Evolutionary conservation across 2,797 vertebrate genomes (phyloP), one percentile per base, ranked within the genome.

Genomic region (Cuculus canorus): DNA sequence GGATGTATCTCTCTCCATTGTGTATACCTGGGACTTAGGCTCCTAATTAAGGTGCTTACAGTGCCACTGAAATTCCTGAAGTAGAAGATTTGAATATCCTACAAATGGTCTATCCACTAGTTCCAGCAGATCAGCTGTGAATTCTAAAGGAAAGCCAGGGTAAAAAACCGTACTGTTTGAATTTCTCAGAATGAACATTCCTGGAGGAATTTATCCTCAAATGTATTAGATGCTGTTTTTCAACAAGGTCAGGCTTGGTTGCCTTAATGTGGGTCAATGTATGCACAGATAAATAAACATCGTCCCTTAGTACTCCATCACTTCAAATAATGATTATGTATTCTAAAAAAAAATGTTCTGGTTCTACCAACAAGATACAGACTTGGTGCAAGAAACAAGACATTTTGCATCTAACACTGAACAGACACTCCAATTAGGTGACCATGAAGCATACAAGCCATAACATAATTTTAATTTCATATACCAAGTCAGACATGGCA

Each of bases 311-410:
- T 35, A 32, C 50, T 61, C n/a, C 37, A 56, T 56, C 22, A 7
- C 30, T 85, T 78, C 2, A 25, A 89, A 50, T 5, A 73, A 68
- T 3, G 5, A n/a, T 5, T 32, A 17, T 53, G 69, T 28, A 32
- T 82, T 48, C 53, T 2, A 0, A 0, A 17, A 0, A 17, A 86
- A 54, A 57, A 39, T 0, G 2, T 11, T 4, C 30, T 71, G 13
- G 3, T 45, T 68, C 37, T 81, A 61, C 76, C 59, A 16, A 27
- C 10, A 16, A 64, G 53, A 28, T 45, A 50, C 30, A 81, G 93
- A 35, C 27, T 11, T 16, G 32, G 30, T 22, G 84, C 7, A 65
- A 85, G 76, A 53, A 43, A 86, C 41, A 19, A 52, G 89, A 91
- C 90, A n/a, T 82, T 91, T 76, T 37, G 68, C 47, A 28, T 68